phyloP scores from a whole-genome alignment of 2,888 invertebrate species.

The Nysson spinosus region DNA sequence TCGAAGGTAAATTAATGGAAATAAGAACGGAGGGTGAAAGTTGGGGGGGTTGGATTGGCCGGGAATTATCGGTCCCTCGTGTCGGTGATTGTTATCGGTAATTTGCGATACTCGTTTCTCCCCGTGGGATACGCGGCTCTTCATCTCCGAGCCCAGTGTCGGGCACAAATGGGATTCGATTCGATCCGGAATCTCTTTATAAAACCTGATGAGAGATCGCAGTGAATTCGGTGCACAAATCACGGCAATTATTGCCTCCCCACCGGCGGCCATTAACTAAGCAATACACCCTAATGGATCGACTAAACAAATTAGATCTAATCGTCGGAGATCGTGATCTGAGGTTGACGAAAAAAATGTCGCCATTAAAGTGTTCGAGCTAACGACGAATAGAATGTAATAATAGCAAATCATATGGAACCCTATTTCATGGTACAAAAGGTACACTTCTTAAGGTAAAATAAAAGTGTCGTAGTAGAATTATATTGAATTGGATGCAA shows the following conservation, averaged over 20 bases:
- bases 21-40: slow-evolving; percentile 52
- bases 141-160: slow-evolving; percentile 16
- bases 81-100: slow-evolving; percentile 62
- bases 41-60: slow-evolving; percentile 45
- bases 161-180: slow-evolving; percentile 40
- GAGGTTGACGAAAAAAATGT: too few species aligned
- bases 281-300: too few species aligned
- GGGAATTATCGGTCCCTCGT: slow-evolving; percentile 44
- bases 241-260: slow-evolving; percentile 8
- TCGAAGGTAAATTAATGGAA: slow-evolving; percentile 62
- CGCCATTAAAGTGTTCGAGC: too few species aligned
- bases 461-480: too few species aligned
- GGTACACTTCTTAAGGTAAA: too few species aligned
- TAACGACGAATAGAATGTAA: too few species aligned
- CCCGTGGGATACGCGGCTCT: slow-evolving; percentile 34
- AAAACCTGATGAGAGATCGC: slow-evolving; percentile 9
- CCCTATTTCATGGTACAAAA: too few species aligned
- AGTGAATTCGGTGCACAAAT: slow-evolving; percentile 25
- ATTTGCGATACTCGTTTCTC: slow-evolving; percentile 53
- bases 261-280: neutral
- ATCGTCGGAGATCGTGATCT: too few species aligned
- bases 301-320: slow-evolving; percentile 10
- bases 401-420: too few species aligned
- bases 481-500: too few species aligned
- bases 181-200: slow-evolving; percentile 28